These are phyloP conservation scores for Enteromius fasciolatus DNA, from an alignment of 2,797 vertebrate species.

Conservation along the genomic window DNA sequence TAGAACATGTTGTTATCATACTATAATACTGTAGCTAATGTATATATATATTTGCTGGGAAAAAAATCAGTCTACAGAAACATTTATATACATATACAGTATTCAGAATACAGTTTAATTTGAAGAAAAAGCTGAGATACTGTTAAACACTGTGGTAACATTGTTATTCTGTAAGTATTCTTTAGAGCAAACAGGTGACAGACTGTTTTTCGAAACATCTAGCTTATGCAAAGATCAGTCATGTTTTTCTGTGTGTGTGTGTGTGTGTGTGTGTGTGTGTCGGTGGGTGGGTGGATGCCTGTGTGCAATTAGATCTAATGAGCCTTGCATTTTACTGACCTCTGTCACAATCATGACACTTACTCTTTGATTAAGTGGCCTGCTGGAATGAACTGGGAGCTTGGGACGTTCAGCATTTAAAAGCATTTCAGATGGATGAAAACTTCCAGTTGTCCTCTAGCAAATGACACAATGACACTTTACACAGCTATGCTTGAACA, in stretches of 20 bases:
- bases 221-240: conserved; percentile 33
- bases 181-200: conserved; percentile 33
- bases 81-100: not conserved
- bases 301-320: conserved; percentile 47
- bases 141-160: not conserved
- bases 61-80: not conserved
- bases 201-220: conserved; percentile 19
- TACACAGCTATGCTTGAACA: not conserved
- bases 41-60: too few relatives aligned
- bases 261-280: too few relatives aligned
- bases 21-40: not conserved
- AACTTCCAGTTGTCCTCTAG: not conserved
- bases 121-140: not conserved
- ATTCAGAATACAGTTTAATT: not conserved
- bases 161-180: conserved; percentile 22
- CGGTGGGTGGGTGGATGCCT: conserved; percentile 21
- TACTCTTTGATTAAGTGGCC: conserved; percentile 41
- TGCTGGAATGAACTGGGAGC: conserved; percentile 25
- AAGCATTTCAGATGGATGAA: conserved; percentile 27
- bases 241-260: not conserved
- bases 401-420: conserved; percentile 9
- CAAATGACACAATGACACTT: conserved; percentile 5
- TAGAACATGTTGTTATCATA: not conserved
- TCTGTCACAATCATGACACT: conserved; percentile 44
- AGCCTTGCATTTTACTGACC: conserved; percentile 45